Evolutionary conservation across 2,797 vertebrate genomes (phyloP).

Genomic region (Alectoris magna): DNA sequence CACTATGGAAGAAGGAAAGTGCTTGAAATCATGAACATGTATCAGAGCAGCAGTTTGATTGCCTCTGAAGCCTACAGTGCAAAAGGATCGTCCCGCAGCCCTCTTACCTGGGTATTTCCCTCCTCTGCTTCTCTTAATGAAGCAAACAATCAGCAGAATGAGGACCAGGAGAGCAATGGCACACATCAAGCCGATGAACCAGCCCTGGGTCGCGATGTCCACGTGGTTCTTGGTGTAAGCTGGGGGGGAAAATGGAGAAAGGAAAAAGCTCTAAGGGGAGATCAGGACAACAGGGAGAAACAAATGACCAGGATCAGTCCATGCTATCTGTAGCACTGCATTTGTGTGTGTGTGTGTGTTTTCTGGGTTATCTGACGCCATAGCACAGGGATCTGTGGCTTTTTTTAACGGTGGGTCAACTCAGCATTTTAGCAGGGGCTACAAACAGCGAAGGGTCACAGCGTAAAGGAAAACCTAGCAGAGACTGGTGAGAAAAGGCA

Average conservation of each 20-base stretch:
- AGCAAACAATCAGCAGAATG: conserved; percentile 96
- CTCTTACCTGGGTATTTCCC: conserved; percentile 95
- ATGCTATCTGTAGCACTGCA: neutral
- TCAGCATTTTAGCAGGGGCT: neutral
- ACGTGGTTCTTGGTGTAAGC: conserved; percentile 95
- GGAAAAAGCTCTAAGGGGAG: neutral
- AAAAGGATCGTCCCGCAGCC: neutral
- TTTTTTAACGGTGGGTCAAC: neutral
- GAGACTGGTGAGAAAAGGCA: neutral
- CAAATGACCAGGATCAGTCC: neutral
- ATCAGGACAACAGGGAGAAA: neutral
- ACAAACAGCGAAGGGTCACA: neutral
- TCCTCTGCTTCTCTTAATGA: conserved; percentile 98
- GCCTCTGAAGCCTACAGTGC: neutral
- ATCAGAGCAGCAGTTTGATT: neutral
- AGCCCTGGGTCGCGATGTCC: conserved; percentile 97
- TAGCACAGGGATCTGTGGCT: neutral
- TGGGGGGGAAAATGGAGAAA: conserved; percentile 58
- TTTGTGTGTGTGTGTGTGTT: neutral
- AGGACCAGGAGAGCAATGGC: conserved; percentile 97
- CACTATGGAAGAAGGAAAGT: neutral
- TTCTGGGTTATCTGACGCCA: neutral
- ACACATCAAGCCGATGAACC: conserved; percentile 99
- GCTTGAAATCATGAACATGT: neutral
- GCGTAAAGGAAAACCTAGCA: neutral